Evolutionary conservation across 2,797 vertebrate genomes (phyloP), one percentile per base, ranked within the genome.

Genomic region (Philypnodon macrostomus): DNA sequence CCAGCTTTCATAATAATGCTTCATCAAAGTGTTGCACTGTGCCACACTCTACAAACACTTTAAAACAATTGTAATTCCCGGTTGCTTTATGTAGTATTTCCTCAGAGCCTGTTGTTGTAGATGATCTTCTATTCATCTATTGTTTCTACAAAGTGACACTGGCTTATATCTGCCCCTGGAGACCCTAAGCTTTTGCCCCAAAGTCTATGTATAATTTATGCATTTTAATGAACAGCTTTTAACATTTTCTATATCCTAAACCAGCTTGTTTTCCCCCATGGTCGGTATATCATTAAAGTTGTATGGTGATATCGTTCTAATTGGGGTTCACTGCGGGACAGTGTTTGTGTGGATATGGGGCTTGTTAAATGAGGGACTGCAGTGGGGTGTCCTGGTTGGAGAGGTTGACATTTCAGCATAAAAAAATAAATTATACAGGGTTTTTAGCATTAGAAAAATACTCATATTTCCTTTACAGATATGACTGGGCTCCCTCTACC

Each of bases 201-300:
- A 62, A 51, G 31, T 58, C 73, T 47, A 72, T 85, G 60, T 84
- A 78, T 87, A 86, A 88, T 88, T 85, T 76, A 88, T 87, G 63
- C 75, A n/a, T 71, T 41, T 57, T 87, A 88, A 87, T 84, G 80
- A 89, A 79, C 50, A 47, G 70, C 73, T 85, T 86, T 89, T 85
- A 87, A 81, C 78, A 85, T 85, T 79, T 85, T 86, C 83, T 85
- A 86, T 89, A 86, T 86, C 77, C 81, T 81, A 85, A 86, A 70
- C 75, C 71, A 46, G 70, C 58, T 81, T 88, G 80, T 85, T 85
- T 81, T 45, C 64, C 69, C 58, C 62, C 58, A 39, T 55, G 66
- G 81, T 75, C 67, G 40, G n/a, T n/a, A 53, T 41, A 51, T 70
- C 75, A 85, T 89, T 88, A 89, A 88, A 87, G 74, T 85, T 87